A percentile compares a stretch with the other conserved stretches of the same genome.
Conservation (phyloP, 2,797 vertebrate species). For the Enteromius unitaeniatus region DNA sequence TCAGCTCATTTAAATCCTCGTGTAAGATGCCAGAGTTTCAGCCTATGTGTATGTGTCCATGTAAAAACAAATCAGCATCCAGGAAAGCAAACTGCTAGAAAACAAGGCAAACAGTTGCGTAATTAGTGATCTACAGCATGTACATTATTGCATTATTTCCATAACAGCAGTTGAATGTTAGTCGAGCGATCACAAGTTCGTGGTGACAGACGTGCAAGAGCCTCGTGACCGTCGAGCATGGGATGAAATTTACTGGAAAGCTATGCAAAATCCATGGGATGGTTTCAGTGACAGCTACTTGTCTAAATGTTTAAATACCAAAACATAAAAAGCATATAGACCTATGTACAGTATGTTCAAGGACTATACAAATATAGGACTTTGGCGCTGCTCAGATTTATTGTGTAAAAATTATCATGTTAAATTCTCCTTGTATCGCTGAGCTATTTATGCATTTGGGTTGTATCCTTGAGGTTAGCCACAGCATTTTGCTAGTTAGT, state of each 20-base stretch:
- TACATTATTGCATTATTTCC: background rate
- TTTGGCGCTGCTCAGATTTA: background rate
- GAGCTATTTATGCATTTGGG: background rate
- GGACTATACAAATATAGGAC: too few species aligned
- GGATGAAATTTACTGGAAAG: constrained; percentile 21
- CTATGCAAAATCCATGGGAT: constrained; percentile 26
- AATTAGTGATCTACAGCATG: background rate
- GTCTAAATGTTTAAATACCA: background rate
- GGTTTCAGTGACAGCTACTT: constrained; percentile 19
- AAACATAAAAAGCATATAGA: background rate
- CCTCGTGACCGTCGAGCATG: constrained; percentile 39
- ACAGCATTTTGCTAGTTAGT: background rate
- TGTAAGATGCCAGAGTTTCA: constrained; percentile 12
- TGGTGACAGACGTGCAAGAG: constrained; percentile 17
- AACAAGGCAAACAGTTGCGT: background rate
- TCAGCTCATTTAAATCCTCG: background rate
- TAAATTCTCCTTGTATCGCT: background rate
- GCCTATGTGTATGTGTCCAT: background rate
- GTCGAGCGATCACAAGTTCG: background rate
- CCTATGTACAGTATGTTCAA: background rate
- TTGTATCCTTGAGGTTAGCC: background rate
- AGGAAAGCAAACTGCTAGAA: background rate
- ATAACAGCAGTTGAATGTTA: background rate
- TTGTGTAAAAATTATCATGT: background rate
- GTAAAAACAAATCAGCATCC: constrained; percentile 1